These are phyloP conservation scores for Augochlora pura DNA, from an alignment of 1,140 invertebrate genomes.

Conservation along the genomic window DNA sequence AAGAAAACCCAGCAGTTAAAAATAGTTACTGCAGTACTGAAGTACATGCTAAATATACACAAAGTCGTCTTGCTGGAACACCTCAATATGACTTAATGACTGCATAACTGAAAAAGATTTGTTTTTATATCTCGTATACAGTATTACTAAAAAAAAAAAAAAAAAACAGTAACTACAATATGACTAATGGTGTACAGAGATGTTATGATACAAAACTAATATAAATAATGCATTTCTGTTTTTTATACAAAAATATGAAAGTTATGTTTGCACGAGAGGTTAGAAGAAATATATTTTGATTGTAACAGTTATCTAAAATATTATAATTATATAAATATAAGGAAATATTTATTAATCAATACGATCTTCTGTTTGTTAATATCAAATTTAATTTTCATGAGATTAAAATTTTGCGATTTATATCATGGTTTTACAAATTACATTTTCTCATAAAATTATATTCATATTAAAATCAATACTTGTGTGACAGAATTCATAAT, in stretches of 20 bases:
- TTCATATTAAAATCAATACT: conserved; percentile 7
- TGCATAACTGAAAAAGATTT: conserved; percentile 25
- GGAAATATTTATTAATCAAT: conserved; percentile 1
- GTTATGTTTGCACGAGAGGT: neutral
- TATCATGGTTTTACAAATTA: conserved; percentile 41
- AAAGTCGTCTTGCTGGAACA: conserved; percentile 83
- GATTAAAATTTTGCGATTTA: conserved; percentile 12
- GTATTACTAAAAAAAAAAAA: neutral
- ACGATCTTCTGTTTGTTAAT: neutral
- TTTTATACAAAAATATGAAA: neutral
- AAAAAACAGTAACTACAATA: neutral
- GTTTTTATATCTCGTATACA: neutral
- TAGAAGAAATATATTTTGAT: conserved; percentile 3
- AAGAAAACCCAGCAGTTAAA: conserved; percentile 86
- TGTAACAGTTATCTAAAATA: conserved; percentile 20
- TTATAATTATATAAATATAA: neutral
- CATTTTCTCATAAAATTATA: conserved; percentile 42
- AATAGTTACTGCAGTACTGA: conserved; percentile 84
- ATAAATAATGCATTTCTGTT: conserved; percentile 24
- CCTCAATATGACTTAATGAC: conserved; percentile 85
- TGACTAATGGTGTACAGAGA: neutral
- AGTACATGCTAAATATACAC: conserved; percentile 87
- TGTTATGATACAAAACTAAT: conserved; percentile 2
- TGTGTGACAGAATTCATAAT: conserved; percentile 17
- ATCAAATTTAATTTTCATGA: conserved; percentile 20